Conservation (phyloP, 2,797 vertebrate genomes). For the Characodon lateralis region DNA sequence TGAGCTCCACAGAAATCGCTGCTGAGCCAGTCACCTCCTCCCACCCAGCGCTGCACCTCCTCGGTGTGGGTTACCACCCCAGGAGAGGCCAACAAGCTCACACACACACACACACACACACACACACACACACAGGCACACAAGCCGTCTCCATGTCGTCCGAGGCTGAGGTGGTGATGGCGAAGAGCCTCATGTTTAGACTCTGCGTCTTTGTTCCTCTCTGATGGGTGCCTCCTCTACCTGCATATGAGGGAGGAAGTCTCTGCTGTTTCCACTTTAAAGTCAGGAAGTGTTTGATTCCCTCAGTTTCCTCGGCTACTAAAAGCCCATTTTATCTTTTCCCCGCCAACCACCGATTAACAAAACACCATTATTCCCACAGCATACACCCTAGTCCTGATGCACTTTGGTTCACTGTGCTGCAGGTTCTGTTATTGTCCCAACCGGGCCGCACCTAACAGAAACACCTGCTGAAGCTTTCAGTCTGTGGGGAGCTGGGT, state of each 20-base stretch:
- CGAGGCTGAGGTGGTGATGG: conserved; percentile 45
- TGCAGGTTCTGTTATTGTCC: conserved; percentile 34
- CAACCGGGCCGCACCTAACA: conserved; percentile 69
- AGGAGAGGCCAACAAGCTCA: conserved; percentile 56
- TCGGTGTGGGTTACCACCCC: conserved; percentile 76
- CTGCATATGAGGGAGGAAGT: conserved; percentile 89
- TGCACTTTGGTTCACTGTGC: conserved; percentile 39
- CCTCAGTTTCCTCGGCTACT: conserved; percentile 56
- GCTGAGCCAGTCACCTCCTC: conserved; percentile 47
- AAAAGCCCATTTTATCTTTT: conserved; percentile 69
- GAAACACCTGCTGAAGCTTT: conserved; percentile 61
- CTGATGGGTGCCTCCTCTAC: conserved; percentile 79
- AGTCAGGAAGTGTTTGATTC: conserved; percentile 80
- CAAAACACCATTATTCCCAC: conserved; percentile 49
- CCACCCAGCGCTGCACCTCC: conserved; percentile 11
- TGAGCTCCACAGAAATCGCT: conserved; percentile 69
- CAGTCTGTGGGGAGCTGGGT: conserved; percentile 27
- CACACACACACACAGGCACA: conserved; percentile 21
- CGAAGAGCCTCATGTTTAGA: conserved; percentile 78
- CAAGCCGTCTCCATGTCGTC: conserved; percentile 29
- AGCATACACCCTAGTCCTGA: conserved; percentile 17
- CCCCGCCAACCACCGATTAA: conserved; percentile 50
- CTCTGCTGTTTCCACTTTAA: conserved; percentile 75
- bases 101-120: conserved; percentile 23
- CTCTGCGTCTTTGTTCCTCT: conserved; percentile 83